Evolutionary conservation across 2,888 invertebrate species (phyloP), one percentile per base, ranked within the genome.

Genomic region (Pandemis heparana): DNA sequence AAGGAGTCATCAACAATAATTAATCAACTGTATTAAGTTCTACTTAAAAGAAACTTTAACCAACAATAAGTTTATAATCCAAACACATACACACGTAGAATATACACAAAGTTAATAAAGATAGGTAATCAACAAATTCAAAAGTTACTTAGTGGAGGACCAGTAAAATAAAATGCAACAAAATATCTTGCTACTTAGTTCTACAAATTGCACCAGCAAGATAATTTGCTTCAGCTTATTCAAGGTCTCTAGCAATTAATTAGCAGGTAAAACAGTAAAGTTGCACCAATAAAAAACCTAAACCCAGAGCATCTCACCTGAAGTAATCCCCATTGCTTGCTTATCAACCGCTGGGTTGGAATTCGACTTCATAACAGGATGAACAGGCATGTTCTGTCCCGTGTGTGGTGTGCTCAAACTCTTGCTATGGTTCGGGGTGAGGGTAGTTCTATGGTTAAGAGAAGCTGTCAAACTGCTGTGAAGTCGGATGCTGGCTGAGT

Each of bases 311-410:
- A 23, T 70, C 86, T 83, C 75, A 94, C 94, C 94, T 61, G 94
- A 88, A 71, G 83, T 88, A 32, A 94, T 94, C 0, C 94, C 94
- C 93, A 94, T 94, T 39, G 94, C 94, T 75, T 94, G 92, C 68
- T 94, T 94, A 76, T 95, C 94, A 0, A 95, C 94, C 0, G 95
- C 94, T 0, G 94, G 95, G 62, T 95, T 94, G 0, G 94, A 94
- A 74, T 85, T 94, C 32, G 94, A 94, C 80, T 94, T 94, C 92
- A 94, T 92, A 1, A 94, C 94, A 0, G 94, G 95, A 75, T 93
- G 91, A 0, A 92, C 87, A 38, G 90, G 90, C 16, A 92, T 91
- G 70, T 82, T 90, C 78, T 90, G 94, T 0, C 91, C 92, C 1
- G 92, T 92, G 71, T 94, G 90, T 0, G 94, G 94, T 0, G 92